Conservation (phyloP, 2,113 vertebrate species). For the Dunckerocampus dactyliophorus region DNA sequence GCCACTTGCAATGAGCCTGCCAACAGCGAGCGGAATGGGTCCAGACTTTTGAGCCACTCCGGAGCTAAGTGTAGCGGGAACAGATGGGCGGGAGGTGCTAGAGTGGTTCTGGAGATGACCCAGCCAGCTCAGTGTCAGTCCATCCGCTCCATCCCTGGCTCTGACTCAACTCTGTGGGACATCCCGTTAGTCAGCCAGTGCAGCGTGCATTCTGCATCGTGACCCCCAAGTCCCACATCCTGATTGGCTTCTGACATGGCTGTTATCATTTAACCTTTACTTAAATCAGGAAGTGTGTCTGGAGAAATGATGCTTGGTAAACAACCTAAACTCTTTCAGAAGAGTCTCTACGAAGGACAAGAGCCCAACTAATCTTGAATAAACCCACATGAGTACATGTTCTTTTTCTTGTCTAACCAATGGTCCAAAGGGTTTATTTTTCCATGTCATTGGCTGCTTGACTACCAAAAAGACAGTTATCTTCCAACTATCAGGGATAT, state of each 20-base stretch:
- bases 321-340: background rate
- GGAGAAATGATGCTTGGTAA: background rate
- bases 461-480: background rate
- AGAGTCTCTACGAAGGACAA: no score
- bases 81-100: slow-evolving; percentile 67
- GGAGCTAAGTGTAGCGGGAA: slow-evolving; percentile 41
- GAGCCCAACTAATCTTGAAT: background rate
- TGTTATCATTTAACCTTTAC: slow-evolving; percentile 68
- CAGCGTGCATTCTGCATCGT: slow-evolving; percentile 37
- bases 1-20: slow-evolving; percentile 32
- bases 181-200: slow-evolving; percentile 50
- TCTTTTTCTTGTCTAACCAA: background rate
- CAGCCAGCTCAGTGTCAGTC: slow-evolving; percentile 58
- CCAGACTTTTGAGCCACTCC: slow-evolving; percentile 46
- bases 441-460: background rate
- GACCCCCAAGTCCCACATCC: slow-evolving; percentile 24
- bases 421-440: background rate
- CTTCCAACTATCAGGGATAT: background rate
- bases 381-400: no score
- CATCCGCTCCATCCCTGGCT: slow-evolving; percentile 58
- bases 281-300: slow-evolving; percentile 47
- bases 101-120: slow-evolving; percentile 48
- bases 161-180: slow-evolving; percentile 50
- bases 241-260: slow-evolving; percentile 50
- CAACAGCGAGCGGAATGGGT: slow-evolving; percentile 51